phyloP scores from a whole-genome alignment of 2,113 vertebrate genomes.

The Nothocercus julius region DNA sequence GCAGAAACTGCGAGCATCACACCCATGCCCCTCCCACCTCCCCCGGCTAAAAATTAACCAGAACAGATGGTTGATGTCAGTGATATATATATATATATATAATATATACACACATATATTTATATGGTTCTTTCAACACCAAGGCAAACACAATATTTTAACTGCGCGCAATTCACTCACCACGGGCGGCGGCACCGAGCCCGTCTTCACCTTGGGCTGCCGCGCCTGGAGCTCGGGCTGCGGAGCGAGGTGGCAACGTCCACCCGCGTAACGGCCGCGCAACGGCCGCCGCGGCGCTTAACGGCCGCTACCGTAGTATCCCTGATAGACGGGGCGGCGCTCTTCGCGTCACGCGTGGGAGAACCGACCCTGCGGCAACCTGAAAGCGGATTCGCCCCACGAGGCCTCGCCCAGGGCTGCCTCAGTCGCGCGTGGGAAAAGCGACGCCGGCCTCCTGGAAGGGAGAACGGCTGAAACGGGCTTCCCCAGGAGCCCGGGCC shows the following conservation, averaged over 20 bases:
- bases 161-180: background rate
- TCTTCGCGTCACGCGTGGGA: background rate
- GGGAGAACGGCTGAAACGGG: no score
- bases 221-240: background rate
- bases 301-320: slow-evolving; percentile 15
- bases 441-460: no score
- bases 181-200: background rate
- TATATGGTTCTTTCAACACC: background rate
- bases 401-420: no score
- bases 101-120: no score
- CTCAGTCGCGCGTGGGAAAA: no score
- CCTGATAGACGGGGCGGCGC: background rate
- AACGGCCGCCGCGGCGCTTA: no score
- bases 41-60: slow-evolving; percentile 21
- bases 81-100: background rate
- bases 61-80: background rate
- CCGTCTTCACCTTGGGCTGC: background rate
- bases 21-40: background rate
- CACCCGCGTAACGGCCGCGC: background rate
- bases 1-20: background rate
- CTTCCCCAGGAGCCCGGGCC: background rate
- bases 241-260: background rate
- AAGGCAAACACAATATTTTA: background rate
- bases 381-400: no score
- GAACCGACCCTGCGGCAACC: background rate